phyloP scores from a whole-genome alignment of 2,797 vertebrate species.

The Pseudochirops corinnae region DNA sequence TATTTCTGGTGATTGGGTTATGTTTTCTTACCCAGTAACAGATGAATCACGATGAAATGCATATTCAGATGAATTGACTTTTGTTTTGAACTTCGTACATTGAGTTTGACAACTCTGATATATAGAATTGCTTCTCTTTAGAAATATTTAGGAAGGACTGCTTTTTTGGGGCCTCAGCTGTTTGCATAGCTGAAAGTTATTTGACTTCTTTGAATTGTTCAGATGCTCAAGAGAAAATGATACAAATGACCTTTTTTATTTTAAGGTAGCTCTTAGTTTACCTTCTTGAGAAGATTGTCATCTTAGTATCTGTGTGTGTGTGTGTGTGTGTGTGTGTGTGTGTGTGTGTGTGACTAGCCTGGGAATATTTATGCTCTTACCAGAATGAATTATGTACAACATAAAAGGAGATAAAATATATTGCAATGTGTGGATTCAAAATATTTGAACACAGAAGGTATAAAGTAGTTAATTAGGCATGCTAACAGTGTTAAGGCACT shows the following conservation, averaged over 20 bases:
- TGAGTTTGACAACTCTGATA: slow-evolving; percentile 37
- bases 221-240: slow-evolving; percentile 37
- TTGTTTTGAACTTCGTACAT: neutral
- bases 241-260: slow-evolving; percentile 10
- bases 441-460: neutral
- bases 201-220: slow-evolving; percentile 51
- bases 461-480: neutral
- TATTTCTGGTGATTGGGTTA: slow-evolving; percentile 40
- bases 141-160: neutral
- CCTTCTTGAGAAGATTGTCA: neutral
- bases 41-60: neutral
- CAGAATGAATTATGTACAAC: neutral
- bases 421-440: slow-evolving; percentile 9
- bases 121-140: slow-evolving; percentile 40
- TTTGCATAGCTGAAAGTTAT: slow-evolving; percentile 36
- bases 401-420: neutral
- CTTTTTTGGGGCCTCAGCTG: neutral
- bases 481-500: neutral
- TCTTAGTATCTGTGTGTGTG: neutral
- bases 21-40: slow-evolving; percentile 25
- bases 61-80: slow-evolving; percentile 32
- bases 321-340: too few relatives aligned
- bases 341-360: too few relatives aligned
- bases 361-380: neutral
- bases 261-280: neutral